Conservation (phyloP, 2,113 vertebrate genomes). For the Oplegnathus fasciatus region DNA sequence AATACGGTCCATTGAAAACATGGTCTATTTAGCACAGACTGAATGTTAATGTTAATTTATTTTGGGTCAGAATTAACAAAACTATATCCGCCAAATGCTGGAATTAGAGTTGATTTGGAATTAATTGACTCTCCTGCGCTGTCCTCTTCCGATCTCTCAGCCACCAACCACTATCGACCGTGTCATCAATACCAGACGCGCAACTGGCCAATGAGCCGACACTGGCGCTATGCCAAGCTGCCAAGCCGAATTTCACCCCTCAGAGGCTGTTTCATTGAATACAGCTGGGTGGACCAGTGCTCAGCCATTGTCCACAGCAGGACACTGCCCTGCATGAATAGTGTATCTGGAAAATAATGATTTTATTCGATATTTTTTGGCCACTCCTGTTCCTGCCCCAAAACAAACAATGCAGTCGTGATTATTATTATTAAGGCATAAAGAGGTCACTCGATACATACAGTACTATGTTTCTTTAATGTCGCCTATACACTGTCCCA, state of each 20-base stretch:
- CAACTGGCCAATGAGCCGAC: slow-evolving; percentile 59
- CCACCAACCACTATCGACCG: slow-evolving; percentile 35
- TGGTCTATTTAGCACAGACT: neutral
- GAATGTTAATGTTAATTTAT: neutral
- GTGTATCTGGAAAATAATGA: slow-evolving; percentile 45
- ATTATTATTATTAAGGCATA: neutral
- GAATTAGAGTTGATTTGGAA: slow-evolving; percentile 25
- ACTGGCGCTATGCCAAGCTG: slow-evolving; percentile 72
- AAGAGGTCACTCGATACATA: neutral
- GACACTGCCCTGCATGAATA: slow-evolving; percentile 45
- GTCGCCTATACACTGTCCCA: neutral
- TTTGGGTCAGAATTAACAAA: neutral
- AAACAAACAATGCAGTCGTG: slow-evolving; percentile 9
- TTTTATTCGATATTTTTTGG: slow-evolving; percentile 12
- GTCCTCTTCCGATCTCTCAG: slow-evolving; percentile 45
- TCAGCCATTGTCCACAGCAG: slow-evolving; percentile 62
- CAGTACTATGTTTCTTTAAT: neutral
- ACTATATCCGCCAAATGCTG: neutral
- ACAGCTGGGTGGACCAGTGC: slow-evolving; percentile 53
- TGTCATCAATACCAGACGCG: slow-evolving; percentile 58
- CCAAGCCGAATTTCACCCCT: slow-evolving; percentile 73
- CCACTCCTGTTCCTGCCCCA: neutral
- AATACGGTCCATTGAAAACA: neutral
- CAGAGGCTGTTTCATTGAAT: slow-evolving; percentile 67
- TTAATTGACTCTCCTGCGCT: slow-evolving; percentile 13